Conservation (phyloP, 2,113 vertebrate species). For the Microtus montanus region DNA sequence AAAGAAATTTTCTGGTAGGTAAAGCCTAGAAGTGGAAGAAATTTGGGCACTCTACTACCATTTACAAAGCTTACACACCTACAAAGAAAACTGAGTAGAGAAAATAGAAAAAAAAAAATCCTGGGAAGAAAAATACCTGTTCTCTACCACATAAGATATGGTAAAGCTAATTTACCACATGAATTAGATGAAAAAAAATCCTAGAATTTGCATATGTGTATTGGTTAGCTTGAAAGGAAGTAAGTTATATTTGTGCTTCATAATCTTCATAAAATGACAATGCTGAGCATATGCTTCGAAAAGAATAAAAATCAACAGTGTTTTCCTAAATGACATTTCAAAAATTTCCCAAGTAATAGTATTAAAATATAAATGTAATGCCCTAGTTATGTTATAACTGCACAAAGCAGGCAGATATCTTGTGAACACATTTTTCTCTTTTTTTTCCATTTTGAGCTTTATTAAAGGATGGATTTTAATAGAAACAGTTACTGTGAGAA, state of each 20-base stretch:
- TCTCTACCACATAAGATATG: neutral
- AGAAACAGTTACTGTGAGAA: conserved; percentile 15
- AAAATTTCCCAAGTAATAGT: neutral
- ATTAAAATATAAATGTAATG: conserved; percentile 24
- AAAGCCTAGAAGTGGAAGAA: neutral
- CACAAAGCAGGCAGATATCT: conserved; percentile 8
- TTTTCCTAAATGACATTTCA: neutral
- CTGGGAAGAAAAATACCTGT: neutral
- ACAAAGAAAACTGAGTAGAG: neutral
- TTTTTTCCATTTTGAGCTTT: conserved; percentile 24
- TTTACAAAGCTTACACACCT: neutral
- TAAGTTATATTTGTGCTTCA: neutral
- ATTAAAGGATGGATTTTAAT: conserved; percentile 13
- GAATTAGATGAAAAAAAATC: neutral
- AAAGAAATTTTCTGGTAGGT: neutral
- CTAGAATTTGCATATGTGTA: neutral
- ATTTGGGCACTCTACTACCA: neutral
- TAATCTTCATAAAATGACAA: neutral
- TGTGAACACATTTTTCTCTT: conserved; percentile 37
- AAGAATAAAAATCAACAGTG: neutral
- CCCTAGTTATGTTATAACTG: neutral
- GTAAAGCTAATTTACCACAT: neutral
- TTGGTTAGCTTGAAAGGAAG: neutral
- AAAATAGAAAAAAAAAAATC: neutral
- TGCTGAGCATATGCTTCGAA: neutral